Percentiles rank a stretch among this genome's conserved stretches.
phyloP scores from a whole-genome alignment of 2,797 vertebrate species.

The Argyrosomus regius region DNA sequence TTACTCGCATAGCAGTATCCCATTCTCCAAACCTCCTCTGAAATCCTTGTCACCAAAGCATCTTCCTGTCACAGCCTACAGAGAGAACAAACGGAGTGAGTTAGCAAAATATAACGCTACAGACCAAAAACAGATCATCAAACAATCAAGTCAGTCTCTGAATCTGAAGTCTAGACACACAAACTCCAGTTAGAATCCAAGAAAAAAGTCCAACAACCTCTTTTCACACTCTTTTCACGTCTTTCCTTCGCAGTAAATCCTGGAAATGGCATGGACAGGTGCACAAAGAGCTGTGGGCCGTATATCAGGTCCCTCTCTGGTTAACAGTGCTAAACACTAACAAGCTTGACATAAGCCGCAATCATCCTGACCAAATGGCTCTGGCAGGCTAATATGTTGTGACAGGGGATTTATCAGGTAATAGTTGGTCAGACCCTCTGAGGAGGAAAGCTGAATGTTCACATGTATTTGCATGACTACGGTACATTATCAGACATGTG shows the following conservation, averaged over 20 bases:
- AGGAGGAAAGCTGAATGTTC: conserved; percentile 50
- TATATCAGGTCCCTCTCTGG: conserved; percentile 60
- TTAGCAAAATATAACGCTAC: conserved; percentile 6
- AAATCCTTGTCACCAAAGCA: conserved; percentile 95
- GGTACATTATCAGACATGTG: neutral
- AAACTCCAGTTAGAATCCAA: conserved; percentile 14
- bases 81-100: conserved; percentile 30
- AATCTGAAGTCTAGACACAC: conserved; percentile 23
- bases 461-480: conserved; percentile 54
- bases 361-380: conserved; percentile 76
- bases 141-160: conserved; percentile 1
- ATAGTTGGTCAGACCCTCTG: conserved; percentile 58
- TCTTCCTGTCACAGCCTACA: conserved; percentile 94
- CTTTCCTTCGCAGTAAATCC: conserved; percentile 40
- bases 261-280: conserved; percentile 8
- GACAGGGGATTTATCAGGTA: conserved; percentile 79
- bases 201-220: conserved; percentile 38
- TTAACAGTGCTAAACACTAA: conserved; percentile 77
- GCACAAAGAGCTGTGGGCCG: conserved; percentile 48
- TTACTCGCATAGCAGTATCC: conserved; percentile 98
- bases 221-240: conserved; percentile 34
- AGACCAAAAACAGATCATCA: conserved; percentile 1
- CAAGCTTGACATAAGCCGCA: conserved; percentile 82
- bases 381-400: conserved; percentile 76
- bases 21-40: conserved; percentile 93